Base-by-base conservation (phyloP, 2,888 invertebrate genomes). In the Drosophila buzzatii region DNA sequence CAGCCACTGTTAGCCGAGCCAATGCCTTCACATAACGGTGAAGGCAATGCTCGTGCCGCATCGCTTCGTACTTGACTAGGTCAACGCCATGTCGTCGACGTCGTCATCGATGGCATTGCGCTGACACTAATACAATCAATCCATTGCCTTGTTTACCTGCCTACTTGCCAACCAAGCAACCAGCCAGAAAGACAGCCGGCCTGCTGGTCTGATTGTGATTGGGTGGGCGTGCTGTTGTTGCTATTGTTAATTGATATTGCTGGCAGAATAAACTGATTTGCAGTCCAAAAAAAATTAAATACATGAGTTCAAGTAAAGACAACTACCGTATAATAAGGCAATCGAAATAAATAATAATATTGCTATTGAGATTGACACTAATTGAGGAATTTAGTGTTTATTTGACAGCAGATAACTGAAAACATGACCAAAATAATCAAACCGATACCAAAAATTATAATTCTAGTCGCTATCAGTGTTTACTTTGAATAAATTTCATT, bases 171-270 rank as follows among this genome's bases (percentile, higher is more conserved):
- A 42, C 37, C 42, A 37, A 41, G 18, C 47, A 37, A 20, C 35
- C 37, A 20, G 35, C 33, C 41, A 41, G 41, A 8, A 20, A 37
- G 39, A 18, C 45, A 37, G 18, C 37, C 53, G 5, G 37, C 39
- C 20, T 37, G 23, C 37, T 53, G 35, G 37, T 39, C 53, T 39
- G 49, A 55, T 59, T 69, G 55, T 44, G 62, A 71, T 75, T 78
- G 71, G 49, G 71, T 76, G 72, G 77, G 80, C 70, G 79, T 53
- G 49, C 37, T 59, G 39, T 65, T 51, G 71, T 60, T 72, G 63
- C 62, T 66, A 65, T 84, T 79, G 77, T 84, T 84, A 89, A 89
- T 85, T 89, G 84, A 73, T 89, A 85, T 83, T 81, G 72, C 62
- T 77, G 70, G 56, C 61, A 81, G 62, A 66, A 77, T 70, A 64